A percentile compares a stretch with the other conserved stretches of the same genome.
phyloP scores from a whole-genome alignment of 1,140 invertebrate species.

The Ceratosolen solmsi region DNA sequence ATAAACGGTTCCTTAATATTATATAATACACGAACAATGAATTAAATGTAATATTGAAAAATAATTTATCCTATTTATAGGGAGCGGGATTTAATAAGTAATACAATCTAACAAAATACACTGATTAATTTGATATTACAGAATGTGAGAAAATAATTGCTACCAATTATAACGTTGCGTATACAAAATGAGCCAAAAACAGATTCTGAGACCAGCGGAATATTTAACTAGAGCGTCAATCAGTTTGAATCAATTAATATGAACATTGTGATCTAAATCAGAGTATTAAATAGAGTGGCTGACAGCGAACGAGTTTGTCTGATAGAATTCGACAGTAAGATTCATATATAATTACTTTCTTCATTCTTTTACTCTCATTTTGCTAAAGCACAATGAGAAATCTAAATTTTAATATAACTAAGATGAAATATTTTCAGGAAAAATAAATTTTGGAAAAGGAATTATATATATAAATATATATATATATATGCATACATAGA shows the following conservation, averaged over 20 bases:
- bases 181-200: conserved; percentile 67
- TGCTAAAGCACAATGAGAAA: background rate
- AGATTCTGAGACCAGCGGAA: conserved; percentile 66
- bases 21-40: too few relatives aligned
- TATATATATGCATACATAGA: too few relatives aligned
- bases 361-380: background rate
- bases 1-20: too few relatives aligned
- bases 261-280: conserved; percentile 67
- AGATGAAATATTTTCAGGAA: too few relatives aligned
- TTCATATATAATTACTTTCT: too few relatives aligned
- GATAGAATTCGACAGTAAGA: background rate
- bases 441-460: too few relatives aligned
- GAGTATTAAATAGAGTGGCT: conserved; percentile 57
- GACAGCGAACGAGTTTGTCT: too few relatives aligned
- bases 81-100: too few relatives aligned
- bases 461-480: too few relatives aligned
- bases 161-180: conserved; percentile 70
- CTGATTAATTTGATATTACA: conserved; percentile 61
- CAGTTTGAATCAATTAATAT: conserved; percentile 71
- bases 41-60: too few relatives aligned
- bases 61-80: too few relatives aligned
- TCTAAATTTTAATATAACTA: too few relatives aligned
- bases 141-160: conserved; percentile 61
- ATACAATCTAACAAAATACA: conserved; percentile 53
- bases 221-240: conserved; percentile 71